Evolutionary conservation across 2,888 invertebrate genomes (phyloP).

Genomic region (Stenolophus ochropezus): DNA sequence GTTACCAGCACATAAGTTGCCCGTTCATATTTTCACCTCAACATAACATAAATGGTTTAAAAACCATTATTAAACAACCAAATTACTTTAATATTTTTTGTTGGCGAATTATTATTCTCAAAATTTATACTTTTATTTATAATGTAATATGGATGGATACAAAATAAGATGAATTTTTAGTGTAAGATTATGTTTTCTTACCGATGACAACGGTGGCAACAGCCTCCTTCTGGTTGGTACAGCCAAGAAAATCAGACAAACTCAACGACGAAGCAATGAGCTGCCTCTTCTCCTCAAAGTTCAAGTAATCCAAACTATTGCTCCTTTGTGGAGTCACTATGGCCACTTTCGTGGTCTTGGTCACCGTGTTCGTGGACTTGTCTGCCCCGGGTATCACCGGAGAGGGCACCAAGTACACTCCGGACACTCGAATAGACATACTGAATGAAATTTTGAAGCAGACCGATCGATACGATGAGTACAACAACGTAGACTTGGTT

Average conservation of each 20-base stretch:
- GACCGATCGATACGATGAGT: not conserved
- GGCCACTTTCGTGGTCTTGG: slow-evolving; percentile 77
- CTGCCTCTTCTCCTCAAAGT: slow-evolving; percentile 93
- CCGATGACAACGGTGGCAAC: slow-evolving; percentile 47
- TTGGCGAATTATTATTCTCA: too few species aligned
- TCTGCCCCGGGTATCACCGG: slow-evolving; percentile 38
- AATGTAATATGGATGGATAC: too few species aligned
- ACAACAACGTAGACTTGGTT: not conserved
- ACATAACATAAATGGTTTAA: too few species aligned
- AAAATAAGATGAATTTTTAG: too few species aligned
- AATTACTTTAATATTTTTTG: too few species aligned
- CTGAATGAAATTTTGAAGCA: not conserved
- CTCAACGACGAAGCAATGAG: slow-evolving; percentile 92
- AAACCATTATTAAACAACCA: too few species aligned
- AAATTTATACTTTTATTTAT: too few species aligned
- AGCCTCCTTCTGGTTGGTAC: slow-evolving; percentile 53
- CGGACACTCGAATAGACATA: slow-evolving; percentile 69
- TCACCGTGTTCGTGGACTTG: slow-evolving; percentile 38
- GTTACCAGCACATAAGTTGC: too few species aligned
- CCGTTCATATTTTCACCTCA: too few species aligned
- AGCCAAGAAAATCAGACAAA: slow-evolving; percentile 82
- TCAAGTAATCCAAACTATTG: slow-evolving; percentile 91
- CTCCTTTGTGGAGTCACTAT: slow-evolving; percentile 84
- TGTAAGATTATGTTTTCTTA: too few species aligned
- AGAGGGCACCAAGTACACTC: slow-evolving; percentile 68